A percentile compares a stretch with the other conserved stretches of the same genome.
Evolutionary conservation across 2,113 vertebrate genomes (phyloP).

Genomic region (Misgurnus anguillicaudatus): DNA sequence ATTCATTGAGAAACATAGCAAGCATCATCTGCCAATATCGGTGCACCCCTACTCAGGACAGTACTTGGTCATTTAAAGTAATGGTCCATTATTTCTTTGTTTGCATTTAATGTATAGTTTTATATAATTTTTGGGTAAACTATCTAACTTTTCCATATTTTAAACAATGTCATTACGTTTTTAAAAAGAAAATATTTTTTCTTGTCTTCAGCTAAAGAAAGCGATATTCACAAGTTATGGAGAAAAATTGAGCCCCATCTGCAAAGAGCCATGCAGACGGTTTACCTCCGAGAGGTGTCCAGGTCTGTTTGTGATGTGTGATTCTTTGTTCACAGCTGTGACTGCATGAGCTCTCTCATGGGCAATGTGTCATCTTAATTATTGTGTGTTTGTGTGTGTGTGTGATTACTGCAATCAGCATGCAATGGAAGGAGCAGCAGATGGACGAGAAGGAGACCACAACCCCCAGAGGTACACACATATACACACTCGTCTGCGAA

Average conservation of each 20-base stretch:
- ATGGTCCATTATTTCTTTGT: too few relatives aligned
- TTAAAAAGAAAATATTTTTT: neutral
- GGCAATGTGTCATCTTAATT: neutral
- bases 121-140: too few relatives aligned
- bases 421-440: slow-evolving; percentile 90
- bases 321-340: neutral
- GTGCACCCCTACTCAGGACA: too few relatives aligned
- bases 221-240: slow-evolving; percentile 92
- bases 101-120: too few relatives aligned
- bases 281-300: slow-evolving; percentile 95
- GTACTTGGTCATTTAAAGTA: too few relatives aligned
- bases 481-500: slow-evolving; percentile 1
- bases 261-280: slow-evolving; percentile 96
- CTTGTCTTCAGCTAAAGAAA: slow-evolving; percentile 80
- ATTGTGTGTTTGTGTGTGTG: slow-evolving; percentile 44
- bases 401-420: slow-evolving; percentile 67
- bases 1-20: too few relatives aligned
- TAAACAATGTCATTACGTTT: too few relatives aligned
- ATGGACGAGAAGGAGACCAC: slow-evolving; percentile 77
- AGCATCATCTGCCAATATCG: too few relatives aligned
- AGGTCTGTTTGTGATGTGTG: slow-evolving; percentile 74
- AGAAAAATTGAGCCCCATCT: slow-evolving; percentile 94
- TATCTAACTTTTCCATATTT: too few relatives aligned
- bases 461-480: slow-evolving; percentile 81
- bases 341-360: slow-evolving; percentile 3